Conservation (phyloP, 2,113 vertebrate genomes). For the Lethenteron camtschaticum region DNA sequence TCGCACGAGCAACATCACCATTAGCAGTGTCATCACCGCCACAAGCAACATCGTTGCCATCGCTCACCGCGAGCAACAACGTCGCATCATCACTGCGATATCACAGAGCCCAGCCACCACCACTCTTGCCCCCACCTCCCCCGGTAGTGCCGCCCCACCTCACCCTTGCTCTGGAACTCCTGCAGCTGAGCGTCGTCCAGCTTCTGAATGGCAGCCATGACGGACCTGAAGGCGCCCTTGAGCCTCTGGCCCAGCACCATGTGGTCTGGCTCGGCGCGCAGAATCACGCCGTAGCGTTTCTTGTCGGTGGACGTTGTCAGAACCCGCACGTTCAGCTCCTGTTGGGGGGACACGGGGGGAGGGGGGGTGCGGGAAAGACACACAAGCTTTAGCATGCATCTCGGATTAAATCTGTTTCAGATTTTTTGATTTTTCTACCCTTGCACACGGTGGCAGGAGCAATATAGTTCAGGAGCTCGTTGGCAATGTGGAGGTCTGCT, state of each 20-base stretch:
- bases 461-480: too few species aligned
- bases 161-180: conserved; percentile 60
- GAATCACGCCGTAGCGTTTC: conserved; percentile 49
- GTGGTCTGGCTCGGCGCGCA: conserved; percentile 81
- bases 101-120: neutral
- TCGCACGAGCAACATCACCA: too few species aligned
- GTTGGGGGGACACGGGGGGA: neutral
- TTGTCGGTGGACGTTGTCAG: conserved; percentile 74
- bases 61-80: too few species aligned
- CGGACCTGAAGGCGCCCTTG: conserved; percentile 60
- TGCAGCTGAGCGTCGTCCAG: conserved; percentile 59
- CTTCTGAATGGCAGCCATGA: conserved; percentile 56
- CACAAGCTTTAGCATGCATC: neutral
- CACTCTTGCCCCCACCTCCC: neutral
- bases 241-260: conserved; percentile 84
- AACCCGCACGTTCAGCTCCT: conserved; percentile 79
- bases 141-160: neutral
- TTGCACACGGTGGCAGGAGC: too few species aligned
- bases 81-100: too few species aligned
- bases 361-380: neutral
- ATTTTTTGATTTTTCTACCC: too few species aligned
- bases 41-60: too few species aligned
- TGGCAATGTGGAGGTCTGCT: too few species aligned
- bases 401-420: too few species aligned
- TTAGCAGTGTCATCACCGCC: too few species aligned